These are phyloP conservation scores for Papilio demoleus DNA, from an alignment of 2,888 invertebrate species.

Conservation along the genomic window DNA sequence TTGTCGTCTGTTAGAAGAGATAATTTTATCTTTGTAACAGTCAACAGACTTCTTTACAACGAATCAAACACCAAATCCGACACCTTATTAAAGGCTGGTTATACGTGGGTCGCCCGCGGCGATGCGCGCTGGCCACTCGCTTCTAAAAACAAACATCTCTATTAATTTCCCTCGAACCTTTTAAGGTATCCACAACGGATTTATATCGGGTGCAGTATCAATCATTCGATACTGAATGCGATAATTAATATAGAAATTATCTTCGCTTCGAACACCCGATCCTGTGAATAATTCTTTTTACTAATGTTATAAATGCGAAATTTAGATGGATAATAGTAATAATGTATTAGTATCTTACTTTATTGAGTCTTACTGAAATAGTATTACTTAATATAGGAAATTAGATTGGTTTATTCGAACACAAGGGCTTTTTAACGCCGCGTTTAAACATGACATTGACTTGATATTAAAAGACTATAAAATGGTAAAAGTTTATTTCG, in stretches of 20 bases:
- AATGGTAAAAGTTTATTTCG: too few species aligned
- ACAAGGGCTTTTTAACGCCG: too few species aligned
- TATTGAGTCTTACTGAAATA: too few species aligned
- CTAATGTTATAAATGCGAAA: neutral
- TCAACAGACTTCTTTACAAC: slow-evolving; percentile 55
- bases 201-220: slow-evolving; percentile 68
- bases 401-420: too few species aligned
- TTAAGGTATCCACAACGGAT: slow-evolving; percentile 59
- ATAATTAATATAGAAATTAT: slow-evolving; percentile 71
- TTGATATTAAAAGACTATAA: too few species aligned
- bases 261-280: too few species aligned
- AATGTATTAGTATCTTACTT: too few species aligned
- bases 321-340: too few species aligned
- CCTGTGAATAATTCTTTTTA: neutral
- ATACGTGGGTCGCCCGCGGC: slow-evolving; percentile 72
- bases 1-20: slow-evolving; percentile 31
- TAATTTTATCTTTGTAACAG: slow-evolving; percentile 41
- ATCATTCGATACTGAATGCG: slow-evolving; percentile 66
- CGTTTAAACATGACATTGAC: too few species aligned
- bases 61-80: slow-evolving; percentile 64
- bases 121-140: slow-evolving; percentile 51
- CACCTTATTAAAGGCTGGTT: slow-evolving; percentile 70
- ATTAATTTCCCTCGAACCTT: slow-evolving; percentile 69
- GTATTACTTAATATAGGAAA: too few species aligned
- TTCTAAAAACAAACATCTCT: slow-evolving; percentile 79